Conservation (phyloP, 2,797 vertebrate species). For the Tolypeutes matacus region DNA sequence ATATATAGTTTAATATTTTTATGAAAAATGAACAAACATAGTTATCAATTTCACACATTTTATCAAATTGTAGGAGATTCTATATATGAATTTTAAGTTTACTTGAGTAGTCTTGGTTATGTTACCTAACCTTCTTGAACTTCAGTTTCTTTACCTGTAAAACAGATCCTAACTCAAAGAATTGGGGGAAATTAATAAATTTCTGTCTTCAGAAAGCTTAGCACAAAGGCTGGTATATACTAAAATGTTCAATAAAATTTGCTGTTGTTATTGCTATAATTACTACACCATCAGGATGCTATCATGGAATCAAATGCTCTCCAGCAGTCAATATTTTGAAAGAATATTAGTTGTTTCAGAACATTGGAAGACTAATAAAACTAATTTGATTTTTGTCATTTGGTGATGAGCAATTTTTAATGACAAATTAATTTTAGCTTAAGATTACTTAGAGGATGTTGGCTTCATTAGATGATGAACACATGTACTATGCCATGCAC, state of each 20-base stretch:
- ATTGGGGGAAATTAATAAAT: neutral
- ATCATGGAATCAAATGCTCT: neutral
- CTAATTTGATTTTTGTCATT: neutral
- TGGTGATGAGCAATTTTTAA: constrained; percentile 24
- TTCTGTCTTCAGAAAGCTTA: neutral
- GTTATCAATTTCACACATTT: constrained; percentile 11
- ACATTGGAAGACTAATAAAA: constrained; percentile 41
- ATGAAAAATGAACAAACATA: neutral
- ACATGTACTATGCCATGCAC: too few species aligned
- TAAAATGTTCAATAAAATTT: neutral
- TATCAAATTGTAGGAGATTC: neutral
- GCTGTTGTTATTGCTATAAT: neutral
- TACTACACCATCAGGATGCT: neutral
- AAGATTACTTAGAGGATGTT: neutral
- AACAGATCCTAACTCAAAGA: constrained; percentile 15
- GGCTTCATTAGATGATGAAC: neutral
- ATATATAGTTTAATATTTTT: neutral
- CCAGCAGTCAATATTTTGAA: constrained; percentile 2
- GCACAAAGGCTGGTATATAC: neutral
- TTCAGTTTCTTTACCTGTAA: neutral
- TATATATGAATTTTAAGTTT: neutral
- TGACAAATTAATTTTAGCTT: neutral
- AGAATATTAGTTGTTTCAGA: neutral
- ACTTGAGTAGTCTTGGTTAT: neutral
- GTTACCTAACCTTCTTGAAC: neutral